Percentiles rank a stretch among this genome's conserved stretches.
Conservation (phyloP, 2,888 invertebrate genomes). For the Brenthis daphne region DNA sequence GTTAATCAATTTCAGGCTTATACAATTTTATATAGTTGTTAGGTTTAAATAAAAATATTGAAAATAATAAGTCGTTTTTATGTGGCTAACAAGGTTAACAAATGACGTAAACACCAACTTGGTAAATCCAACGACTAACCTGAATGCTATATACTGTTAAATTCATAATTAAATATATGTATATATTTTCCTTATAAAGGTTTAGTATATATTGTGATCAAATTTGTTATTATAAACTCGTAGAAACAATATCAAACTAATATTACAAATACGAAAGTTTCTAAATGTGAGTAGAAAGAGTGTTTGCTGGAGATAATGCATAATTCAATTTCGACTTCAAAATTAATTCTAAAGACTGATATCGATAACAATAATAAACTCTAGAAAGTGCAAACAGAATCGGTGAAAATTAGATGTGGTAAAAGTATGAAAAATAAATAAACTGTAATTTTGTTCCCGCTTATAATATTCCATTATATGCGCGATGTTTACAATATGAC, state of each 20-base stretch:
- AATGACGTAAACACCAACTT: constrained; percentile 7
- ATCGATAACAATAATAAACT: not conserved
- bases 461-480: constrained; percentile 5
- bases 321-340: not conserved
- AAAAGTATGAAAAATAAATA: constrained; percentile 10
- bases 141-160: not conserved
- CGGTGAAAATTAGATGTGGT: not conserved
- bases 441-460: constrained; percentile 1
- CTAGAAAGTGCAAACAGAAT: not conserved
- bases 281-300: no score
- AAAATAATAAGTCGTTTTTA: not conserved
- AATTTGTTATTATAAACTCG: not conserved
- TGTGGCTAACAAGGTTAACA: not conserved
- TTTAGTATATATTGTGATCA: not conserved
- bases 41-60: no score
- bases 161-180: not conserved
- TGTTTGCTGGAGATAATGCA: no score
- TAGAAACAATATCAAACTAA: not conserved
- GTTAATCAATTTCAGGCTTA: no score
- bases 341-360: not conserved
- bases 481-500: constrained; percentile 25
- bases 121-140: constrained; percentile 9
- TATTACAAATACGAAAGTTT: no score
- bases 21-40: no score
- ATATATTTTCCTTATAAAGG: constrained; percentile 9